Conservation (phyloP, 2,797 vertebrate genomes). For the Dromococcyx pavoninus region DNA sequence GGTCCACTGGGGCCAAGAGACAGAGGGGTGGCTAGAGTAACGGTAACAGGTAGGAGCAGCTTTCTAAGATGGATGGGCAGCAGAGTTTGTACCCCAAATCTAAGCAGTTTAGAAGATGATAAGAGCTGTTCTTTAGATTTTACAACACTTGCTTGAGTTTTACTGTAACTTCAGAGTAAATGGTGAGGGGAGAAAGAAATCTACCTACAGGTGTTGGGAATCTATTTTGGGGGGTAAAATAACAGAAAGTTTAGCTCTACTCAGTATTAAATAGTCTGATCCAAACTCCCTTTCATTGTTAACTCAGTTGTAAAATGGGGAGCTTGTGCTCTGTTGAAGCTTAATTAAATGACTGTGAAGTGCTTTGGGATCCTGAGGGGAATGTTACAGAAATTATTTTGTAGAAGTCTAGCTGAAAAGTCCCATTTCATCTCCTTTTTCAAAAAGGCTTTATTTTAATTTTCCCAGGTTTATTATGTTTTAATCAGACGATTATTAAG, state of each 20-base stretch:
- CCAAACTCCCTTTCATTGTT: not conserved
- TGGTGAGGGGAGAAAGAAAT: not conserved
- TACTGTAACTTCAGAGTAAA: not conserved
- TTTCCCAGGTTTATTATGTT: conserved; percentile 57
- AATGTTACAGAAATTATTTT: conserved; percentile 44
- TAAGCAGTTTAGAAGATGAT: not conserved
- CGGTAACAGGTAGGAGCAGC: not conserved
- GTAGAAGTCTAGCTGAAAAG: conserved; percentile 11
- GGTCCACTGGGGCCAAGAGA: not conserved
- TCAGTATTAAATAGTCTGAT: conserved; percentile 20
- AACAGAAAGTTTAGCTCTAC: not conserved
- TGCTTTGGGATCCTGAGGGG: conserved; percentile 51
- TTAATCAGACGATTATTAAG: conserved; percentile 60
- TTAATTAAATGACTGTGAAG: conserved; percentile 55
- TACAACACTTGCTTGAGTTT: not conserved
- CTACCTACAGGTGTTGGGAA: not conserved
- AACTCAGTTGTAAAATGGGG: conserved; percentile 46
- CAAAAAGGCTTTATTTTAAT: conserved; percentile 32
- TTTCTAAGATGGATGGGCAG: not conserved
- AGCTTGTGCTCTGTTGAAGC: conserved; percentile 41
- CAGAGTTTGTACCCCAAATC: not conserved
- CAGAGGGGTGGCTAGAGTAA: not conserved
- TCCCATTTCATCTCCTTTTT: conserved; percentile 11
- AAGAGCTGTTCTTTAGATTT: not conserved
- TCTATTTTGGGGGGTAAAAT: not conserved